Conservation (phyloP, 2,113 vertebrate genomes). For the Pangasianodon gigas region DNA sequence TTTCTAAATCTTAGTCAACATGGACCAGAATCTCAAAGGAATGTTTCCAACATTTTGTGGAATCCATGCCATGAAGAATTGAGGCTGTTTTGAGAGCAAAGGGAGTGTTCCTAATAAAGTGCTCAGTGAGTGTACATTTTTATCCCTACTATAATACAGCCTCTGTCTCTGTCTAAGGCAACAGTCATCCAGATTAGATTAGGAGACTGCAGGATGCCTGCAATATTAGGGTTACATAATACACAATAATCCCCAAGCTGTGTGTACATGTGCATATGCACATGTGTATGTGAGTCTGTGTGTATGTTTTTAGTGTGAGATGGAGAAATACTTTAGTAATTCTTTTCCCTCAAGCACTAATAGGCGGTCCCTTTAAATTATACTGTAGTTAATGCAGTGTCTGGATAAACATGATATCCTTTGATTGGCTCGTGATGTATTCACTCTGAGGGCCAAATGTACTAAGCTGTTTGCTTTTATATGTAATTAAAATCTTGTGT, state of each 20-base stretch:
- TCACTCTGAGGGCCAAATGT: neutral
- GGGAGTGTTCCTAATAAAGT: neutral
- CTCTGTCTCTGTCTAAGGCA: slow-evolving; percentile 35
- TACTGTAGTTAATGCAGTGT: neutral
- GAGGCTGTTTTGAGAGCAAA: no score
- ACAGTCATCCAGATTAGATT: slow-evolving; percentile 44
- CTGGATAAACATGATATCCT: slow-evolving; percentile 14
- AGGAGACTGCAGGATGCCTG: slow-evolving; percentile 38
- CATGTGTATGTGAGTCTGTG: neutral
- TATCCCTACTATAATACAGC: slow-evolving; percentile 33
- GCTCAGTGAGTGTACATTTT: slow-evolving; percentile 34
- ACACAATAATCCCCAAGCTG: slow-evolving; percentile 43
- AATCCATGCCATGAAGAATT: no score
- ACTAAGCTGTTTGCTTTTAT: neutral
- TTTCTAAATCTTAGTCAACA: no score
- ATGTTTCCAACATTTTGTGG: no score
- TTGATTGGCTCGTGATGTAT: slow-evolving; percentile 19
- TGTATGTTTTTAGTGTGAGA: slow-evolving; percentile 5
- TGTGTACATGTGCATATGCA: neutral
- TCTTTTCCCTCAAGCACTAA: neutral
- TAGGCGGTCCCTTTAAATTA: slow-evolving; percentile 3
- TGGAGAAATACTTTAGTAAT: neutral
- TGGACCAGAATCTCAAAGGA: no score
- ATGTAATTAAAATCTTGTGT: neutral
- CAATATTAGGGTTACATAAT: slow-evolving; percentile 42